Base-by-base conservation (phyloP, 1,140 invertebrate genomes). In the Micrasema minimum region DNA sequence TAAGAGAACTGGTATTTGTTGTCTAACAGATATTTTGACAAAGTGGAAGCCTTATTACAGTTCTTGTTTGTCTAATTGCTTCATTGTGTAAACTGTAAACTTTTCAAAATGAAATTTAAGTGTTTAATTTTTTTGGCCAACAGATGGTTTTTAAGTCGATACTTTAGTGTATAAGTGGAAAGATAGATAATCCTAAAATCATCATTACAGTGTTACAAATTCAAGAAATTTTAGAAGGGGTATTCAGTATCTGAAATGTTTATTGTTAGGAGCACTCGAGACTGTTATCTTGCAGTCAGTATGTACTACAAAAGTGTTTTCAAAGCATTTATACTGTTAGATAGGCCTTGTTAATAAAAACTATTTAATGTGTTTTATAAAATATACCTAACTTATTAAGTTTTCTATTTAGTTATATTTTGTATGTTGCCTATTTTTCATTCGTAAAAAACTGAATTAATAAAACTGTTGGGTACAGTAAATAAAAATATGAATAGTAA, bases 351-450 rank as follows among this genome's bases (percentile, higher is more conserved):
- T 51, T 16, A 26, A 20, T 38, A 11, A 59, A 41, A 18, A 59
- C 18, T 38, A 38, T 18, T 6, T 10, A 6, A 9, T 59, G 11
- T 51, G 55, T 59, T 59, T 59, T 59, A 59, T 41, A 16, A 59
- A 11, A 59, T 41, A 59, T 57, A 57, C 20, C 16, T 59, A 59
- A 59, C 55, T 41, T 59, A 59, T 59, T 41, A 59, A 59, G 55
- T 59, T 59, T 59, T 51, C 16, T 51, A 51, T 51, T 16, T 51
- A 51, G 48, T 51, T 51, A 51, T 23, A 22, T 51, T 51, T 59
- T 59, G 55, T 38, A 59, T 43, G 55, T 59, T 59, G 37, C 18
- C 16, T 59, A 59, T 31, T 59, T 38, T 59, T 38, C 12, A 41
- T 59, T 59, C 20, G 9, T 51, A 51, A 51, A 51, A 51, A 6